A percentile compares a stretch with the other conserved stretches of the same genome.
Conservation (phyloP, 2,113 vertebrate species). For the Ciconia maguari region DNA sequence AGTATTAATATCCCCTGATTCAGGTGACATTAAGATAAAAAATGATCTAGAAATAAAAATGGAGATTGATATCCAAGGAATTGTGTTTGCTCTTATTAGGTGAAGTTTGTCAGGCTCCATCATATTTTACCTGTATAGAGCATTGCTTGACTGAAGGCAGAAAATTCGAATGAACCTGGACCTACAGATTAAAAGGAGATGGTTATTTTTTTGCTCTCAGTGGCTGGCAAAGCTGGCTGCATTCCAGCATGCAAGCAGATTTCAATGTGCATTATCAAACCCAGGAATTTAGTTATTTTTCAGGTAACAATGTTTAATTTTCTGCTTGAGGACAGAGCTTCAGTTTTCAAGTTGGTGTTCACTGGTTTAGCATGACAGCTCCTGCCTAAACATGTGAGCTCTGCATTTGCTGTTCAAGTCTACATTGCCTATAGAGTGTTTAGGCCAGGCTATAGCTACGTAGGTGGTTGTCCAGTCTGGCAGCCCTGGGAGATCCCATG, state of each 20-base stretch:
- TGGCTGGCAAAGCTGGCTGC: background rate
- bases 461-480: background rate
- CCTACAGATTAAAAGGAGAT: background rate
- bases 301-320: background rate
- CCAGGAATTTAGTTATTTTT: background rate
- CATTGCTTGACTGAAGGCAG: background rate
- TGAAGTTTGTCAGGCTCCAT: background rate
- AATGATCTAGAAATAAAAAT: background rate
- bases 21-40: background rate
- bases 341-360: background rate
- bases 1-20: background rate
- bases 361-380: background rate
- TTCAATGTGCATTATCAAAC: background rate
- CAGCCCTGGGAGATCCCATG: rapidly evolving
- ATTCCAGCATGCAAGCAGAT: background rate
- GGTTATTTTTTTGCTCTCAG: background rate
- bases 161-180: background rate
- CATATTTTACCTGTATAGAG: background rate
- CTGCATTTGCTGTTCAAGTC: background rate
- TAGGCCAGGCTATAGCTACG: background rate
- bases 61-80: background rate
- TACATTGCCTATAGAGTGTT: background rate
- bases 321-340: background rate
- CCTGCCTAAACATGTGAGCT: background rate
- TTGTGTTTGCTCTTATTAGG: background rate